Evolutionary conservation across 2,888 invertebrate genomes (phyloP).

Genomic region (Endomychus coccineus): DNA sequence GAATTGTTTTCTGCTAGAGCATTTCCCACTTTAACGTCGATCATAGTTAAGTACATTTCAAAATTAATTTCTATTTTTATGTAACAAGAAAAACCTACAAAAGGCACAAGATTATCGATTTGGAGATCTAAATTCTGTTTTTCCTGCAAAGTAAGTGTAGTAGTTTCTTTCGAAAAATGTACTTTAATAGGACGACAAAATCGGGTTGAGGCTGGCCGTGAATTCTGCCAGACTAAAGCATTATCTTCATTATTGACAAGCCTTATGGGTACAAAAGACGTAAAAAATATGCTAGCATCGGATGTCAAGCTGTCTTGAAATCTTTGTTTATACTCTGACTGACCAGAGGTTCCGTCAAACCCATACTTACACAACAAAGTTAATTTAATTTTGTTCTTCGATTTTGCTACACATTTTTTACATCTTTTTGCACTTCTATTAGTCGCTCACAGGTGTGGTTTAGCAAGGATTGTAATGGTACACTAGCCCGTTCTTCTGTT

Average conservation of each 20-base stretch:
- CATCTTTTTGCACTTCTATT: no score
- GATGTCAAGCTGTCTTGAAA: constrained; percentile 15
- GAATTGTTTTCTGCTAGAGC: constrained; percentile 9
- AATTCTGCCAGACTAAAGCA: constrained; percentile 22
- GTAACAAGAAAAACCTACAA: not conserved
- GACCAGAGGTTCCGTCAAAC: constrained; percentile 24
- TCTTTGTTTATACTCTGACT: constrained; percentile 24
- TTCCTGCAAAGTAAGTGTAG: constrained; percentile 19
- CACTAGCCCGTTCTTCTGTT: no score
- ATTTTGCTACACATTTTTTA: no score
- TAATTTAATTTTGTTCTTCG: no score
- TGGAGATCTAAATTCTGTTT: constrained; percentile 16
- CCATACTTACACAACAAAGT: constrained; percentile 30
- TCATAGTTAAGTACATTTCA: constrained; percentile 22
- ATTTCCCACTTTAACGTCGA: constrained; percentile 22
- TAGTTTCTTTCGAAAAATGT: constrained; percentile 19
- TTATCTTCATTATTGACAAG: constrained; percentile 5
- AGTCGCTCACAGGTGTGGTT: no score
- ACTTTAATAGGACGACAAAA: constrained; percentile 23
- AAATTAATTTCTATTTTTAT: constrained; percentile 10
- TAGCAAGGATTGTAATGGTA: no score
- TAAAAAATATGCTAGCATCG: constrained; percentile 27
- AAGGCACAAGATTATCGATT: not conserved
- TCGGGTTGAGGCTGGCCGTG: constrained; percentile 21
- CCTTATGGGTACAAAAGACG: constrained; percentile 14